These are phyloP conservation scores for Brienomyrus brachyistius DNA, from an alignment of 2,113 vertebrate species.

Conservation along the genomic window DNA sequence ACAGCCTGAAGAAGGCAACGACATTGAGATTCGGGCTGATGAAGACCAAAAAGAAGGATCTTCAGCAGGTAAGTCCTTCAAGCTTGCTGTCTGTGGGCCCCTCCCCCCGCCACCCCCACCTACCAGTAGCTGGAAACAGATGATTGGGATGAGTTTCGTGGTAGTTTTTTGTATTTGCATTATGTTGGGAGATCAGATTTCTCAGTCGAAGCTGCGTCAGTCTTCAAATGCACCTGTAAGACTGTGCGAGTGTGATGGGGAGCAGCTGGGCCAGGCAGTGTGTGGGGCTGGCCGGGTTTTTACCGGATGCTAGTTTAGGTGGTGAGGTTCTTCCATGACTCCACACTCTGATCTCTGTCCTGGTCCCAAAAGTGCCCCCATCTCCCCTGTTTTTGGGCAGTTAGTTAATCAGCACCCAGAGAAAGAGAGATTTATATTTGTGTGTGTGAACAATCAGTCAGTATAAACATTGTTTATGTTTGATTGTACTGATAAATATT, in stretches of 20 bases:
- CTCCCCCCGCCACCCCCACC: background rate
- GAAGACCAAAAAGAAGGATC: constrained; percentile 43
- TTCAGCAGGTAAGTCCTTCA: constrained; percentile 43
- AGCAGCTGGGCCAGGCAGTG: background rate
- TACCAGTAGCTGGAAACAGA: background rate
- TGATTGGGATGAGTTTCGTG: background rate
- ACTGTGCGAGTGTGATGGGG: background rate
- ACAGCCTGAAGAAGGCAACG: constrained; percentile 38
- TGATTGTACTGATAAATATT: too few relatives aligned
- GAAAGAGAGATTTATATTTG: background rate
- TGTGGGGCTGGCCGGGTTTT: background rate
- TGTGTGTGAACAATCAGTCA: background rate
- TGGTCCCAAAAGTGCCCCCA: constrained; percentile 9
- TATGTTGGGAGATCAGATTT: background rate
- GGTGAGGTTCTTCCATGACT: background rate
- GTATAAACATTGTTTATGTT: background rate
- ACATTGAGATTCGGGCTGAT: constrained; percentile 30
- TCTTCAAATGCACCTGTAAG: background rate
- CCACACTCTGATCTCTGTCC: background rate
- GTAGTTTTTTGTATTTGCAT: background rate
- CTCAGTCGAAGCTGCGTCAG: background rate
- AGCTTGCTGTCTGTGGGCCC: background rate
- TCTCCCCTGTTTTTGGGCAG: constrained; percentile 38
- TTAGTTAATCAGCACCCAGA: constrained; percentile 44
- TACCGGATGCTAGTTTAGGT: background rate